These are phyloP conservation scores for Agrenia bidenticulata DNA, from an alignment of 2,888 invertebrate species.

Conservation along the genomic window DNA sequence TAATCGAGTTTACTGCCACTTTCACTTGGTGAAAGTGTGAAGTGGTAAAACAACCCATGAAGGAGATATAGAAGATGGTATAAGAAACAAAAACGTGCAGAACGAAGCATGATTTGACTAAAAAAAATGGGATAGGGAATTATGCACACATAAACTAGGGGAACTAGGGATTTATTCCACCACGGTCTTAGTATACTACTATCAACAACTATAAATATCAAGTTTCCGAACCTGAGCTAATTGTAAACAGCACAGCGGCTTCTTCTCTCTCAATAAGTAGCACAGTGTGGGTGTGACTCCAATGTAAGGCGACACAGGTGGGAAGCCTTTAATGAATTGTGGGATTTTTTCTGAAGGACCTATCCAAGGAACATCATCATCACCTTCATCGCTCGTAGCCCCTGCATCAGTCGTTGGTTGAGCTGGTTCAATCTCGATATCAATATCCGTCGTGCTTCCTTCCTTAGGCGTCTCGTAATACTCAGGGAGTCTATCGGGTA, in stretches of 20 bases:
- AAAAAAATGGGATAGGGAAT: too few relatives aligned
- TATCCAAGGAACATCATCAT: slow-evolving; percentile 82
- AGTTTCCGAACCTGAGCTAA: slow-evolving; percentile 74
- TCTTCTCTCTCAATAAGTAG: slow-evolving; percentile 92
- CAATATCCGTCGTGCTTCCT: slow-evolving; percentile 24
- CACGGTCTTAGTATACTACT: too few relatives aligned
- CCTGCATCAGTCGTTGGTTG: slow-evolving; percentile 30
- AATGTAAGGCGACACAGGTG: slow-evolving; percentile 95
- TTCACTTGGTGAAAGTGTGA: too few relatives aligned
- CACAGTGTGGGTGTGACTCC: slow-evolving; percentile 97
- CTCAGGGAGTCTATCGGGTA: slow-evolving; percentile 93
- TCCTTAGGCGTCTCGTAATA: slow-evolving; percentile 64
- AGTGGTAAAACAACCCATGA: too few relatives aligned
- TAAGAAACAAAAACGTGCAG: too few relatives aligned
- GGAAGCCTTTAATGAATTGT: slow-evolving; percentile 78
- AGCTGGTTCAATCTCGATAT: slow-evolving; percentile 15
- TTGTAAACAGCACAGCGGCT: slow-evolving; percentile 91
- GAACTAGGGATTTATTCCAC: too few relatives aligned
- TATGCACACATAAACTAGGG: too few relatives aligned
- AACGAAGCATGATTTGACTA: too few relatives aligned
- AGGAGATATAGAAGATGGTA: too few relatives aligned
- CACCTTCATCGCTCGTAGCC: slow-evolving; percentile 69
- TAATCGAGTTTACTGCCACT: too few relatives aligned
- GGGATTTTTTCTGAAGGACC: slow-evolving; percentile 40
- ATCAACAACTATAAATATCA: too few relatives aligned